Evolutionary conservation across 2,797 vertebrate species (phyloP).

Genomic region (Sebastes elongatus): DNA sequence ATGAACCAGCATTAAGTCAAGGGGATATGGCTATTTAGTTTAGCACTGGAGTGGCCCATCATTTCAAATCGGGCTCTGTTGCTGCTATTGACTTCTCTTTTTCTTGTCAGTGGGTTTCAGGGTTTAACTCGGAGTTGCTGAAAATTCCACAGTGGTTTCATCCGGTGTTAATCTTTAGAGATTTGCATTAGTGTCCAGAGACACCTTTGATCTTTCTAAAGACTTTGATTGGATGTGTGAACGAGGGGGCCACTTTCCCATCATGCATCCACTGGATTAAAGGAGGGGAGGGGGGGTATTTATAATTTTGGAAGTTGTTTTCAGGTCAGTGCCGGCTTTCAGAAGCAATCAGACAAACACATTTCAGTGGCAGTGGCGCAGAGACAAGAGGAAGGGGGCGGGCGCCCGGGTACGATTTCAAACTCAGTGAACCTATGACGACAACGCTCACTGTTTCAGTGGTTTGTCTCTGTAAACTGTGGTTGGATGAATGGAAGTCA

Average conservation of each 20-base stretch:
- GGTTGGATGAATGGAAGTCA: conserved; percentile 48
- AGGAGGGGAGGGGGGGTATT: conserved; percentile 55
- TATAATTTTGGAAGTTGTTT: conserved; percentile 80
- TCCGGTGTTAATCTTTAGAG: conserved; percentile 82
- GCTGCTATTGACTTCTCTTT: conserved; percentile 62
- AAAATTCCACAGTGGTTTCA: conserved; percentile 80
- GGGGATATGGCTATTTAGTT: conserved; percentile 23
- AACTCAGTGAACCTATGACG: conserved; percentile 77
- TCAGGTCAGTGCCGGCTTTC: conserved; percentile 80
- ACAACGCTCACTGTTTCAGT: conserved; percentile 55
- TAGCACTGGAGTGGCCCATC: conserved; percentile 22
- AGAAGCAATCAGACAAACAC: conserved; percentile 77
- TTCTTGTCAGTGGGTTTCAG: conserved; percentile 56
- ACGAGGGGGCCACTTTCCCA: conserved; percentile 76
- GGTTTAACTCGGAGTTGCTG: conserved; percentile 71
- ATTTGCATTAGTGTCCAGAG: conserved; percentile 84
- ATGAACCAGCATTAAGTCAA: conserved; percentile 33
- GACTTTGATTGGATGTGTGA: conserved; percentile 82
- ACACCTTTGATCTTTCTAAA: conserved; percentile 84
- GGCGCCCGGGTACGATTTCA: conserved; percentile 58
- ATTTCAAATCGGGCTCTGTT: conserved; percentile 37
- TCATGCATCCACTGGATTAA: conserved; percentile 69
- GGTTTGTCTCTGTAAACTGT: conserved; percentile 53
- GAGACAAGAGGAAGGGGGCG: conserved; percentile 53
- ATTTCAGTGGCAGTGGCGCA: conserved; percentile 67